Evolutionary conservation across 2,888 invertebrate species (phyloP), one percentile per base, ranked within the genome.

Genomic region (Subacronicta megacephala): DNA sequence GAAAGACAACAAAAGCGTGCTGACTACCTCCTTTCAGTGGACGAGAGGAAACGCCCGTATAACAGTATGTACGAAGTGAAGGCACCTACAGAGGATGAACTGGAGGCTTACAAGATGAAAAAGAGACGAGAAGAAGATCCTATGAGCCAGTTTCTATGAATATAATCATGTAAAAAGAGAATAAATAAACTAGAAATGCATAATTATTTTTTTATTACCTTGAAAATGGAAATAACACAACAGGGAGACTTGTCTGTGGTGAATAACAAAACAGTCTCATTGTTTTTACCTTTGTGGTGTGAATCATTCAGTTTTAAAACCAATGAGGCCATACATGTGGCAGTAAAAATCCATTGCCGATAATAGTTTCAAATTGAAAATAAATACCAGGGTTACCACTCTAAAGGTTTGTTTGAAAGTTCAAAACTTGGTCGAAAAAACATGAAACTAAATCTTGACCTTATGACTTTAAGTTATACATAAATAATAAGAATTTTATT

Each of bases 51-150:
- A 80, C 95, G 99, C 3, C 97, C 98, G 0, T 99, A 99, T 89
- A 99, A 99, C 89, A 98, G 98, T 80, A 97, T 97, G 97, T 96
- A 95, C 63, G 96, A 97, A 77, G 96, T 96, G 0, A 97, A 97
- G 75, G 97, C 96, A 60, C 98, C 98, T 0, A 97, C 98, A 0
- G 97, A 98, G 59, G 98, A 98, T 66, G 98, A 99, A 87, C 95
- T 99, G 84, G 99, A 99, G 87, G 98, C 98, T 0, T 99, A 97
- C 92, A 96, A 97, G 83, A 96, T 98, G 94, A 99, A 98, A 87
- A 95, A 97, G 50, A 94, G 95, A 50, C 94, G 98, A 37, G 96
- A 96, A 0, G 98, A 98, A 68, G 99, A 99, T 93, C 99, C 99
- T 0, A 99, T 99, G 99, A 95, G 96, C 51, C 96, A 97, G 64